Evolutionary conservation across 92 coral and sea anemone genomes (phyloP).

Genomic region (Bergia sp.): DNA sequence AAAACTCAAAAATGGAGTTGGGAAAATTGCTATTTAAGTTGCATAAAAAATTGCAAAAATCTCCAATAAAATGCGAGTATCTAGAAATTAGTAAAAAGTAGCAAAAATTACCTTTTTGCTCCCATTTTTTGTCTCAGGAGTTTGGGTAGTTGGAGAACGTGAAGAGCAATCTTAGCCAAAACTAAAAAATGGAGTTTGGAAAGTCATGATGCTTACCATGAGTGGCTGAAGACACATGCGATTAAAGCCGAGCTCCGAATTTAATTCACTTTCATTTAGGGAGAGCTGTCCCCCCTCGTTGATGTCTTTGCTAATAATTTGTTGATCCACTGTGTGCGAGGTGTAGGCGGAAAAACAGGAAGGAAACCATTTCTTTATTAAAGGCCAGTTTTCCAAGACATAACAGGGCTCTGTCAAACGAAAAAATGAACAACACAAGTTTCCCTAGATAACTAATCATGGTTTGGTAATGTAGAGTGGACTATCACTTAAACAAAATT

Average conservation of each 20-base stretch:
- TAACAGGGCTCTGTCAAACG: constrained; percentile 7
- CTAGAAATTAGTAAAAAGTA: too few relatives aligned
- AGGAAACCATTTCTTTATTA: constrained; percentile 37
- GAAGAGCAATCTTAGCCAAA: too few relatives aligned
- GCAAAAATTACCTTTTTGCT: too few relatives aligned
- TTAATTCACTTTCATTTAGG: neutral
- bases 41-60: too few relatives aligned
- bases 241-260: constrained; percentile 21
- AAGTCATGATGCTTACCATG: neutral
- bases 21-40: too few relatives aligned
- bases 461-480: too few relatives aligned
- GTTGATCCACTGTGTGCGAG: neutral
- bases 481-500: too few relatives aligned
- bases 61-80: too few relatives aligned
- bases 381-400: neutral
- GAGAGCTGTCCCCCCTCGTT: constrained; percentile 9
- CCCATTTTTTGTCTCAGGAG: too few relatives aligned
- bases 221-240: constrained; percentile 40
- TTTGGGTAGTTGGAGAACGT: too few relatives aligned
- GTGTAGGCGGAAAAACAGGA: constrained; percentile 23
- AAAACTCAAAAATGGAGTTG: too few relatives aligned
- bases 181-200: neutral
- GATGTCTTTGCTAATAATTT: neutral
- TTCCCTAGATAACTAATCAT: too few relatives aligned
- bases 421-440: neutral